These are phyloP conservation scores for Tanaodytes sp. DNA, from an alignment of 2,888 invertebrate species.

Conservation along the genomic window DNA sequence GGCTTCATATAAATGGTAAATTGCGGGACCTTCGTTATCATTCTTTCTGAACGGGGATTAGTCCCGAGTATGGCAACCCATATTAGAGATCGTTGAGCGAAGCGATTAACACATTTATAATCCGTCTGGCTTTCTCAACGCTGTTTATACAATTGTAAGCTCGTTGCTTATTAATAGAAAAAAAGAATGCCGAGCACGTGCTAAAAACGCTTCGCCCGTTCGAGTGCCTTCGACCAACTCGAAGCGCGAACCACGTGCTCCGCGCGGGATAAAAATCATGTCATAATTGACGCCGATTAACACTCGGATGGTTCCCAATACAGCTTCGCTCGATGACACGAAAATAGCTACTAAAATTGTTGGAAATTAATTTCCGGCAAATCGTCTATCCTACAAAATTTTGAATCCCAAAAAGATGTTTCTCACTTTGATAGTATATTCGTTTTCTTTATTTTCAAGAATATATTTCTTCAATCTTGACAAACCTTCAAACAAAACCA, in stretches of 20 bases:
- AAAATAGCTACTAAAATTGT: conserved; percentile 8
- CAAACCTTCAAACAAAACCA: no score
- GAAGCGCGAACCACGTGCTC: no score
- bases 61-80: conserved; percentile 5
- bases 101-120: conserved; percentile 41
- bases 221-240: no score
- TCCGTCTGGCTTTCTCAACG: conserved; percentile 36
- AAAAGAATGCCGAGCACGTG: conserved; percentile 29
- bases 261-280: conserved; percentile 8
- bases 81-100: conserved; percentile 36
- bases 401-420: neutral
- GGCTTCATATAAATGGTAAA: conserved; percentile 38
- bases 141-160: conserved; percentile 41
- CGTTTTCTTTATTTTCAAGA: no score
- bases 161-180: conserved; percentile 49
- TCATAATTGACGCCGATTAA: conserved; percentile 33
- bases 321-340: conserved; percentile 25
- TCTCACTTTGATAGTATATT: no score
- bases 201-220: conserved; percentile 22
- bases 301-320: conserved; percentile 13
- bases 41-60: conserved; percentile 4
- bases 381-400: neutral
- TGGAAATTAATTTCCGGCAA: no score
- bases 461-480: no score
- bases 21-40: conserved; percentile 7